A percentile compares a stretch with the other conserved stretches of the same genome.
phyloP scores from a whole-genome alignment of 2,888 invertebrate genomes.

The Drosophila prolongata region DNA sequence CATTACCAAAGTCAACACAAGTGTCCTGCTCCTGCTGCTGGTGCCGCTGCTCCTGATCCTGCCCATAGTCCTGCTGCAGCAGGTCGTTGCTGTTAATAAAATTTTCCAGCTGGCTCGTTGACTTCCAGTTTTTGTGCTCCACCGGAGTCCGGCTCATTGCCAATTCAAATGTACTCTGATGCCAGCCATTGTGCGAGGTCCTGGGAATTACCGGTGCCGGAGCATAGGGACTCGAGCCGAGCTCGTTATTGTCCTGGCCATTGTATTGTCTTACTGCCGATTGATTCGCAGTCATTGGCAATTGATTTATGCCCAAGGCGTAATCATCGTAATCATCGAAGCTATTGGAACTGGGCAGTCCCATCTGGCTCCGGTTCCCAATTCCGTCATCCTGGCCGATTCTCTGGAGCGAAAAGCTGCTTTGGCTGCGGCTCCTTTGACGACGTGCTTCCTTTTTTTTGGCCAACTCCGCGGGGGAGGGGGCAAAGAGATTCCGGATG shows the following conservation, averaged over 20 bases:
- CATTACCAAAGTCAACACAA: conserved; percentile 76
- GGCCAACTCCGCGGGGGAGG: conserved; percentile 57
- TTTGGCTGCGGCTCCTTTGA: conserved; percentile 70
- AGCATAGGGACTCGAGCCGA: conserved; percentile 1
- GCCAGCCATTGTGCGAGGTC: conserved; percentile 63
- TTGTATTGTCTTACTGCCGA: conserved; percentile 71
- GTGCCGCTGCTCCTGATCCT: conserved; percentile 28
- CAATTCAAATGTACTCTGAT: conserved; percentile 62
- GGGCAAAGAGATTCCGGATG: conserved; percentile 78
- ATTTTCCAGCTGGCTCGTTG: conserved; percentile 71
- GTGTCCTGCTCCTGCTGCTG: conserved; percentile 44
- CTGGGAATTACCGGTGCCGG: conserved; percentile 3
- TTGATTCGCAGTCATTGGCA: conserved; percentile 71
- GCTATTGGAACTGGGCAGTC: conserved; percentile 60
- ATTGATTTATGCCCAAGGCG: conserved; percentile 74
- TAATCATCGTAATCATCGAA: conserved; percentile 55
- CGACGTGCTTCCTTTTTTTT: conserved; percentile 59
- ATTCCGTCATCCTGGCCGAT: conserved; percentile 29
- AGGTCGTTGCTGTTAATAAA: conserved; percentile 63
- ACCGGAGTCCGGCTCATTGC: conserved; percentile 44
- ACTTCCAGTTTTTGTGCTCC: conserved; percentile 58
- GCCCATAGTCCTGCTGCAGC: conserved; percentile 28
- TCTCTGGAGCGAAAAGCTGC: conserved; percentile 67
- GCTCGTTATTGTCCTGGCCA: conserved; percentile 44
- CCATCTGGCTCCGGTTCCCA: conserved; percentile 7